Evolutionary conservation across 1,140 invertebrate genomes (phyloP).

Genomic region (Melipona quadrifasciata): DNA sequence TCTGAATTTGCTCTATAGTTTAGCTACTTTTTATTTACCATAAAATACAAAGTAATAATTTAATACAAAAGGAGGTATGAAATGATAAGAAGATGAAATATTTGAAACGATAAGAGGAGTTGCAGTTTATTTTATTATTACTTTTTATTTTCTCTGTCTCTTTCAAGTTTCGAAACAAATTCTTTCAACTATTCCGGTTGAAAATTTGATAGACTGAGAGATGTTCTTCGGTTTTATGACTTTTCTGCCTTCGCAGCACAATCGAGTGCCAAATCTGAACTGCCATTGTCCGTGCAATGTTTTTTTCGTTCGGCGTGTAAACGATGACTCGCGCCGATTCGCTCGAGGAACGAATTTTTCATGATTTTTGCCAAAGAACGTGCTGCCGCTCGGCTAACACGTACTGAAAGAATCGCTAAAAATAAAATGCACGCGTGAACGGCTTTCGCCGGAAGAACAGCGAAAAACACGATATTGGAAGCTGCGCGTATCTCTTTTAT

Average conservation of each 20-base stretch:
- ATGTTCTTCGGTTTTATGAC: not conserved
- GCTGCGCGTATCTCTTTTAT: not conserved
- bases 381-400: not conserved
- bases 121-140: no score
- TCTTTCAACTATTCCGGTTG: no score
- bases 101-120: no score
- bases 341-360: not conserved
- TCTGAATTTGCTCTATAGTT: no score
- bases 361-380: not conserved
- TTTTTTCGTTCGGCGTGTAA: constrained; percentile 1
- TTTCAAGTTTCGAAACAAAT: no score
- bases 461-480: not conserved
- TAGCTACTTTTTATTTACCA: no score
- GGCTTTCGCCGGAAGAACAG: not conserved
- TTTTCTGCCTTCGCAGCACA: not conserved
- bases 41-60: no score
- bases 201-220: not conserved
- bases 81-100: no score
- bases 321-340: not conserved
- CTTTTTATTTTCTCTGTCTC: no score
- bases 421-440: constrained; percentile 14
- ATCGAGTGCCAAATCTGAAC: not conserved
- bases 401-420: constrained; percentile 8
- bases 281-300: not conserved
- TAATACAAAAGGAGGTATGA: no score